Conservation (phyloP, 2,888 invertebrate species). For the Ophonus ardosiacus region DNA sequence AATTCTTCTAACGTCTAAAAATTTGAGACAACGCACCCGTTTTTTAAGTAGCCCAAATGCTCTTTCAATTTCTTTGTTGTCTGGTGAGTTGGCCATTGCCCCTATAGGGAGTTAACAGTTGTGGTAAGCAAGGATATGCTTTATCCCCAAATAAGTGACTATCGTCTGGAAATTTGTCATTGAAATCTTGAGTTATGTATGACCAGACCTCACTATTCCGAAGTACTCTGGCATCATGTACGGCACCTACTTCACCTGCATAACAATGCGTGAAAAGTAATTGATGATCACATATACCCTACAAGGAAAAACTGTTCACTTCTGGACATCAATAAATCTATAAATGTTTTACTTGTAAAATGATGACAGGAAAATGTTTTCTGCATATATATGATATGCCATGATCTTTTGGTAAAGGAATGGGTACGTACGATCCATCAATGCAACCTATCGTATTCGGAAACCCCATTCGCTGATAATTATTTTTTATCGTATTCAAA, state of each 20-base stretch:
- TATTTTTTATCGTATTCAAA: background rate
- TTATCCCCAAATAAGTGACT: slow-evolving; percentile 29
- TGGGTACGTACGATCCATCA: slow-evolving; percentile 10
- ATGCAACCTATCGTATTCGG: slow-evolving; percentile 17
- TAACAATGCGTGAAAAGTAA: slow-evolving; percentile 51
- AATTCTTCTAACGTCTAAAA: slow-evolving; percentile 3
- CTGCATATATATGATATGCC: background rate
- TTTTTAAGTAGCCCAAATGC: slow-evolving; percentile 25
- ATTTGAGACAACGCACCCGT: background rate
- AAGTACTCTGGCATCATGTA: slow-evolving; percentile 61
- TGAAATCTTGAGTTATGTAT: slow-evolving; percentile 15
- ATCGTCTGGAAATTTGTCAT: too few species aligned
- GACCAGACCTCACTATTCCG: slow-evolving; percentile 43
- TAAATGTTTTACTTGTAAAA: background rate
- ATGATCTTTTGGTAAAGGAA: slow-evolving; percentile 2
- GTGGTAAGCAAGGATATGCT: slow-evolving; percentile 40
- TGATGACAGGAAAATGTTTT: background rate
- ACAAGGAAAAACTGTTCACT: background rate
- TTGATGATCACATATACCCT: slow-evolving; percentile 52
- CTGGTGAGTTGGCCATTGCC: slow-evolving; percentile 33
- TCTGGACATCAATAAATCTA: background rate
- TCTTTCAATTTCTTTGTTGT: background rate
- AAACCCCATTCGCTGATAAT: slow-evolving; percentile 4
- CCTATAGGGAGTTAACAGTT: slow-evolving; percentile 32
- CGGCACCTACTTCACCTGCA: slow-evolving; percentile 60